These are phyloP conservation scores for Acanthosepion pharaonis DNA, from an alignment of 2,888 invertebrate species.

Conservation along the genomic window DNA sequence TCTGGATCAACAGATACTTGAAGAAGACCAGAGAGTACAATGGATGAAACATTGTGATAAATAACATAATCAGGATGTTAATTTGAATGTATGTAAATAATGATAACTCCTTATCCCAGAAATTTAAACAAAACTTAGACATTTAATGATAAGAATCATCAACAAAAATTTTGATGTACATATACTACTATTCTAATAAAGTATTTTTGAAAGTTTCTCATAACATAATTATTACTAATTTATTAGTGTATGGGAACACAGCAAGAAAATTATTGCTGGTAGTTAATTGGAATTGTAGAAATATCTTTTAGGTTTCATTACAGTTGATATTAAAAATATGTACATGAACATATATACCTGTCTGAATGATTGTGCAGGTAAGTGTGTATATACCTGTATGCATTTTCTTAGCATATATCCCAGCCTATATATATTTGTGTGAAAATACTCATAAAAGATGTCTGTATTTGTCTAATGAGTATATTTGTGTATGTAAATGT, in stretches of 20 bases:
- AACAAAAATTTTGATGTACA: background rate
- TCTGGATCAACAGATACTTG: no score
- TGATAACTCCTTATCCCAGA: no score
- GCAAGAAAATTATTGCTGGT: background rate
- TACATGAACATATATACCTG: background rate
- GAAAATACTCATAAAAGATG: constrained; percentile 37
- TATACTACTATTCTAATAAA: background rate
- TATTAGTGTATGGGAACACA: background rate
- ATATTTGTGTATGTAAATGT: background rate
- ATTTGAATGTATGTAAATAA: no score
- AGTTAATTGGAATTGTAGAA: no score
- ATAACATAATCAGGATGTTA: no score
- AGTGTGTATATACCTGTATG: constrained; percentile 46
- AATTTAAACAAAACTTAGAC: background rate
- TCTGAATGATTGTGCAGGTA: constrained; percentile 40
- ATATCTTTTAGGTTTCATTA: no score
- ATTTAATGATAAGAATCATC: background rate
- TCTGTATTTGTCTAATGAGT: background rate
- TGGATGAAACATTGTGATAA: no score
- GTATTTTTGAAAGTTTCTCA: background rate
- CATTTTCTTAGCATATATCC: constrained; percentile 13
- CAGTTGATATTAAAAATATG: no score
- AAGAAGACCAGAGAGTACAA: no score
- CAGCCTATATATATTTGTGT: constrained; percentile 38
- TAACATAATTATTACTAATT: background rate